Percentiles rank a stretch among this genome's conserved stretches.
These are phyloP conservation scores for Spisula subtruncata DNA, from an alignment of 2,888 invertebrate species.

Conservation along the genomic window DNA sequence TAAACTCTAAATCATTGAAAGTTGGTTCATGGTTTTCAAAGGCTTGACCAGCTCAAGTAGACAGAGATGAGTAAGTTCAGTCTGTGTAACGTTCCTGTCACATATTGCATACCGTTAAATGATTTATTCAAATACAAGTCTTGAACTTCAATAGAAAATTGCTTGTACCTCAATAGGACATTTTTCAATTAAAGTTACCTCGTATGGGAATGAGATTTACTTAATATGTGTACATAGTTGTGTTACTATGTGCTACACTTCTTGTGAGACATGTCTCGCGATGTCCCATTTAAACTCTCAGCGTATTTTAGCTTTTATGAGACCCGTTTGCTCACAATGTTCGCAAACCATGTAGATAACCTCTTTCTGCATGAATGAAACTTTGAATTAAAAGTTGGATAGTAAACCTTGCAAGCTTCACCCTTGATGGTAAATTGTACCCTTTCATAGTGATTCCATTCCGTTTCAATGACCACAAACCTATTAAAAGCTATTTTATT, in stretches of 20 bases:
- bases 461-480: slow-evolving; percentile 52
- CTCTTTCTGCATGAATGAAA: slow-evolving; percentile 43
- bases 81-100: neutral
- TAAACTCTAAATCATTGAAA: neutral
- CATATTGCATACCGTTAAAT: slow-evolving; percentile 5
- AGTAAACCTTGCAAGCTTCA: slow-evolving; percentile 39
- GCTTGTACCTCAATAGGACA: slow-evolving; percentile 45
- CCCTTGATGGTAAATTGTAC: slow-evolving; percentile 40
- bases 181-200: slow-evolving; percentile 52
- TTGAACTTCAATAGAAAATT: slow-evolving; percentile 45
- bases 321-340: slow-evolving; percentile 10
- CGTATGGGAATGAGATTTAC: slow-evolving; percentile 60
- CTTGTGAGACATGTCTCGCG: slow-evolving; percentile 40
- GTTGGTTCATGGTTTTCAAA: neutral
- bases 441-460: slow-evolving; percentile 40
- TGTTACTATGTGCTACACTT: slow-evolving; percentile 41
- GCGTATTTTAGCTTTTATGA: slow-evolving; percentile 24
- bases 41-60: neutral
- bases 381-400: slow-evolving; percentile 55
- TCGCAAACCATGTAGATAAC: slow-evolving; percentile 29
- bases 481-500: slow-evolving; percentile 28
- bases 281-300: slow-evolving; percentile 35
- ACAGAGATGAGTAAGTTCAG: neutral
- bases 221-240: slow-evolving; percentile 61
- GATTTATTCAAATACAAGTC: slow-evolving; percentile 34